Evolutionary conservation across 37 sponge, comb jelly and placozoan species (phyloP).

Genomic region (Eunapius fragilis): DNA sequence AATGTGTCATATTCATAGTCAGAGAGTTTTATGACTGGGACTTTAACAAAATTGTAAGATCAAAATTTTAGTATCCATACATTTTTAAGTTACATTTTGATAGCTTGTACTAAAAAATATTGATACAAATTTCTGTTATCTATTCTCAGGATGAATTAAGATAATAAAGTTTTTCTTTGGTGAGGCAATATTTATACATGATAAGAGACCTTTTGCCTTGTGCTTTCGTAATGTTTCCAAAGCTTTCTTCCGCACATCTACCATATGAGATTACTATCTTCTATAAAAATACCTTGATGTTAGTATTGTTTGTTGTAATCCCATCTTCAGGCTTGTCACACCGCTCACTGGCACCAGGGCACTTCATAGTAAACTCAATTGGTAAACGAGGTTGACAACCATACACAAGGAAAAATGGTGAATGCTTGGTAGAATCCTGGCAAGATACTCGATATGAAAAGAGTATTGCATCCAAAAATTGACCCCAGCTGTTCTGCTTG

Average conservation of each 20-base stretch:
- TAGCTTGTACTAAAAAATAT: not conserved
- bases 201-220: no score
- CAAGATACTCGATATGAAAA: slow-evolving; percentile 28
- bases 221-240: no score
- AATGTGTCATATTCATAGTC: not conserved
- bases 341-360: no score
- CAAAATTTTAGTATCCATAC: not conserved
- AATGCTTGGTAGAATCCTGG: slow-evolving; percentile 19
- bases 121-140: no score
- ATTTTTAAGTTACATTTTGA: not conserved
- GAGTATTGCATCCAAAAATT: slow-evolving; percentile 11
- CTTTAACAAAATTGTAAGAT: not conserved
- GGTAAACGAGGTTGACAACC: slow-evolving; percentile 23
- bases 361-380: slow-evolving; percentile 5
- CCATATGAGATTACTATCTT: no score
- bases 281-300: no score
- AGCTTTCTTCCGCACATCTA: no score
- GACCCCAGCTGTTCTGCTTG: slow-evolving; percentile 12
- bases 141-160: no score
- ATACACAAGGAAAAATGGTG: slow-evolving; percentile 20
- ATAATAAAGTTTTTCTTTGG: no score
- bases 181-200: no score
- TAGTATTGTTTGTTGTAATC: no score
- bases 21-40: not conserved
- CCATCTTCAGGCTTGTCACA: no score